These are phyloP conservation scores for Lochmaea capreae DNA, from an alignment of 2,888 invertebrate species.

Conservation along the genomic window DNA sequence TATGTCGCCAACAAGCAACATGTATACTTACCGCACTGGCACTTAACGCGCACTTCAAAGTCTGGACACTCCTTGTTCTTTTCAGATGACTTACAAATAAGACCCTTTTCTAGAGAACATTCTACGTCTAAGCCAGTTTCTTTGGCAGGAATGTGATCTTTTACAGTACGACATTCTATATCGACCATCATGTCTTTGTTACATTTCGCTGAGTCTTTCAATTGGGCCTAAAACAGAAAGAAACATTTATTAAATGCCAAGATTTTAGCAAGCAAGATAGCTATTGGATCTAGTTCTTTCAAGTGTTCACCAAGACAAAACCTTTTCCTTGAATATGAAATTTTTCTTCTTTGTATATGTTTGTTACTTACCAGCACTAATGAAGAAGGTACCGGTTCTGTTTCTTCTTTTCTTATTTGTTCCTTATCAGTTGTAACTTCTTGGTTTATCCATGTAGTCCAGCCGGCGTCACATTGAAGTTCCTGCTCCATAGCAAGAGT, in stretches of 20 bases:
- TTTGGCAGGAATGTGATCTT: constrained; percentile 72
- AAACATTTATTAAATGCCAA: constrained; percentile 13
- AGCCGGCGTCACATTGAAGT: constrained; percentile 75
- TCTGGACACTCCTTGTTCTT: constrained; percentile 73
- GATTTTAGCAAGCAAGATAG: too few species aligned
- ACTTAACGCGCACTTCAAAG: constrained; percentile 85
- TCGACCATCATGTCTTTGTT: constrained; percentile 72
- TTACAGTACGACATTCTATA: constrained; percentile 82
- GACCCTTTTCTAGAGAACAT: constrained; percentile 80
- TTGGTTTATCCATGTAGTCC: constrained; percentile 84
- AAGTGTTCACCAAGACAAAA: too few species aligned
- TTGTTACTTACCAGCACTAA: constrained; percentile 67
- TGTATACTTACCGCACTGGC: constrained; percentile 68
- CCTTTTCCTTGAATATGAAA: too few species aligned
- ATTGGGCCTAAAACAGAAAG: constrained; percentile 58
- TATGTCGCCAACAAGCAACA: too few species aligned
- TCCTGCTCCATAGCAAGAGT: constrained; percentile 52
- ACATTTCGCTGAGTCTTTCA: constrained; percentile 68
- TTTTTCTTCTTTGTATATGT: background rate
- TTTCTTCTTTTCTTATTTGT: constrained; percentile 65
- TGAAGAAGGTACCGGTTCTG: constrained; percentile 70
- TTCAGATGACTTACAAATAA: constrained; percentile 71
- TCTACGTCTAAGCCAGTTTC: constrained; percentile 80
- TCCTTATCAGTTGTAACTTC: constrained; percentile 61
- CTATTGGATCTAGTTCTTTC: too few species aligned